Percentiles rank a stretch among this genome's conserved stretches.
Conservation (phyloP, 2,888 invertebrate species). For the Ennomos quercinarius region DNA sequence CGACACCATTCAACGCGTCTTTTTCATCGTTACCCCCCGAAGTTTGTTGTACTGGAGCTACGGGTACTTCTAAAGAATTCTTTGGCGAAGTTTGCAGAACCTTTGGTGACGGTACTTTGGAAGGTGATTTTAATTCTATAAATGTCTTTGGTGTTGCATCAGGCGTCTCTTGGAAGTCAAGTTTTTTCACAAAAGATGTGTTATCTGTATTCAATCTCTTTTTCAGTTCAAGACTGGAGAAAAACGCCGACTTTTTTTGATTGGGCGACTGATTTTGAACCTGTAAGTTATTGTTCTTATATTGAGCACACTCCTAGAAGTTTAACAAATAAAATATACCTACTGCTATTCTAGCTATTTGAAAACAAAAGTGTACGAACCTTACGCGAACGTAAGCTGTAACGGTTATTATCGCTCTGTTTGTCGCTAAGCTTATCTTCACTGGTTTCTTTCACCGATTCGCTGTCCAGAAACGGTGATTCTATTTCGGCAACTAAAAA, state of each 20-base stretch:
- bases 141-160: background rate
- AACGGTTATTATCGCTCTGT: background rate
- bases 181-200: background rate
- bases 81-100: background rate
- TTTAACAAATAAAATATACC: no score
- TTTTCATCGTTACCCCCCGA: background rate
- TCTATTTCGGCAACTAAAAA: constrained; percentile 5
- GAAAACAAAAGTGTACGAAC: background rate
- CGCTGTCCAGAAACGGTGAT: background rate
- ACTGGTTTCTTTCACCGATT: background rate
- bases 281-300: constrained; percentile 9
- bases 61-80: background rate
- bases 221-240: constrained; percentile 24
- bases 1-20: background rate
- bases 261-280: background rate
- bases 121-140: background rate
- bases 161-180: background rate
- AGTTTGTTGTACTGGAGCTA: background rate
- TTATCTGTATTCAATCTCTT: constrained; percentile 8
- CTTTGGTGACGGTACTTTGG: background rate
- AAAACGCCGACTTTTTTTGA: constrained; percentile 19
- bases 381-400: background rate
- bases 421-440: background rate
- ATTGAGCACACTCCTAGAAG: no score
- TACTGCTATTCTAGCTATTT: no score